Conservation (phyloP, 2,113 vertebrate genomes). For the Neolamprologus variostigma region DNA sequence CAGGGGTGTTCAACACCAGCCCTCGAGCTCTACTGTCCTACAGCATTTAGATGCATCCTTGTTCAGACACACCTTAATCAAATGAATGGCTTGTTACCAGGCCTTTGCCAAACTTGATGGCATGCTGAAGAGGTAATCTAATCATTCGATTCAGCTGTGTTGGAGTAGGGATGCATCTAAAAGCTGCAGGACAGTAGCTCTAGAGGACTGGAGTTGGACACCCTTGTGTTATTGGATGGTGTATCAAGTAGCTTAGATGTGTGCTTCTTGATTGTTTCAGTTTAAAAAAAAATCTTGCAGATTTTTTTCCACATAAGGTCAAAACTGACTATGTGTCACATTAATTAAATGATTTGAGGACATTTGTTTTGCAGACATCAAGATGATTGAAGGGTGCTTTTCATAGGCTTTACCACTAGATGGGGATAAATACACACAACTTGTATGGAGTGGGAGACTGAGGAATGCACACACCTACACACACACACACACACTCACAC, state of each 20-base stretch:
- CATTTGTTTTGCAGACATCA: not conserved
- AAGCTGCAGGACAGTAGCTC: not conserved
- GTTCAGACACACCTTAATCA: not conserved
- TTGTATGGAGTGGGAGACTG: not conserved
- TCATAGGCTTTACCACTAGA: slow-evolving; percentile 25
- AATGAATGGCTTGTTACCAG: not conserved
- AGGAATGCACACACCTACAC: not conserved
- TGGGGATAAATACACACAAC: not conserved
- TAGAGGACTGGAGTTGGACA: not conserved
- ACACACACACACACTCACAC: not conserved
- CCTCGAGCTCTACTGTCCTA: not conserved
- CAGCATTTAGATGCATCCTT: not conserved
- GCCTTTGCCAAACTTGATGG: not conserved
- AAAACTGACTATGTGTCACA: not conserved
- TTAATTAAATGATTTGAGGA: not conserved
- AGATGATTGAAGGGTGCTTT: not conserved
- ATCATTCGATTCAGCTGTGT: not conserved
- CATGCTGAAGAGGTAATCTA: not conserved
- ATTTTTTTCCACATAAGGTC: not conserved
- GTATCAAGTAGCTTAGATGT: not conserved
- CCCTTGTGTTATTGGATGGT: not conserved
- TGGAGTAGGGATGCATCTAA: not conserved
- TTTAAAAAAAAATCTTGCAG: not conserved
- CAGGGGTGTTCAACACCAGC: not conserved
- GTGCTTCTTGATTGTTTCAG: not conserved